Conservation (phyloP, 2,113 vertebrate genomes). For the Cryptomyrus ogoouensis region DNA sequence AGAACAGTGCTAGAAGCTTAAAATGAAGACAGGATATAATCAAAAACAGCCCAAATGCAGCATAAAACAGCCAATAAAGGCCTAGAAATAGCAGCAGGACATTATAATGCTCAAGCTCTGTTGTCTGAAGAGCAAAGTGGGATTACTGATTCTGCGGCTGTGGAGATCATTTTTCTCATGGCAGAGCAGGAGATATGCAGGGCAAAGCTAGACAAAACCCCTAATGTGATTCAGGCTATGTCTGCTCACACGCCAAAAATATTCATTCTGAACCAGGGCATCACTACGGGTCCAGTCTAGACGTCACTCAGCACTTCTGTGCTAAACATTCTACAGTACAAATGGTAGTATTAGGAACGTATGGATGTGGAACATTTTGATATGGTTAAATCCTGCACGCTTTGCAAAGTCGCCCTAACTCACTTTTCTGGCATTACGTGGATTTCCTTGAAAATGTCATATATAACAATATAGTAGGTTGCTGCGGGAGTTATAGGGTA, state of each 20-base stretch:
- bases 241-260: background rate
- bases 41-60: background rate
- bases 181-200: background rate
- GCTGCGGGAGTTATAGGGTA: background rate
- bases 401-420: background rate
- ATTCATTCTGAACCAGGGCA: background rate
- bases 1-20: background rate
- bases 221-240: background rate
- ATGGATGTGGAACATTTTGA: background rate
- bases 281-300: background rate
- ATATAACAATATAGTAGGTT: background rate
- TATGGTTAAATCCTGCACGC: background rate
- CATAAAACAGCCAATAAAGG: background rate
- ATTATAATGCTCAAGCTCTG: background rate
- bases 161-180: background rate
- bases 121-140: background rate
- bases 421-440: background rate
- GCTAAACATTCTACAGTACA: background rate
- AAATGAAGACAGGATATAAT: background rate
- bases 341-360: background rate
- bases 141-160: background rate
- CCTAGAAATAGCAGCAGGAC: background rate
- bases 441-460: background rate
- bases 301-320: background rate
- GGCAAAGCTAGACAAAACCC: background rate